phyloP scores from a whole-genome alignment of 2,797 vertebrate species.

The Orientallactaga sibirica region DNA sequence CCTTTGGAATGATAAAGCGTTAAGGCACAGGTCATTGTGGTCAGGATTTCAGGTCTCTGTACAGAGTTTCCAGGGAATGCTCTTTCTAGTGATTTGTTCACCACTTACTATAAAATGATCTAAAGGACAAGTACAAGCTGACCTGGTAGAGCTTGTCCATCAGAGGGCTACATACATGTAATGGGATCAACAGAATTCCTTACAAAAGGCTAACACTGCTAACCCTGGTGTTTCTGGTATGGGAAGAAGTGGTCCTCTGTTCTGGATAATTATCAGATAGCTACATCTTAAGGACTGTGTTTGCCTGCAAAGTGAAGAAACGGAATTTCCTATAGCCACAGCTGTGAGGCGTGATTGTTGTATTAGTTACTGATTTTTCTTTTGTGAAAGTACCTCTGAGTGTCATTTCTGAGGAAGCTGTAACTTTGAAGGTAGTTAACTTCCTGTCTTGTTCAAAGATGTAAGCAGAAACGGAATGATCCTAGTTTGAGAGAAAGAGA shows the following conservation, averaged over 20 bases:
- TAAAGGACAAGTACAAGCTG: conserved; percentile 49
- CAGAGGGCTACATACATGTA: conserved; percentile 71
- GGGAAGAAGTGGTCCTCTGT: conserved; percentile 30
- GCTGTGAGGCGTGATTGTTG: too few relatives aligned
- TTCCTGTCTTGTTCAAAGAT: too few relatives aligned
- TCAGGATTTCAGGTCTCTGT: conserved; percentile 69
- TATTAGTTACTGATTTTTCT: too few relatives aligned
- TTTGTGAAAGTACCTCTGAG: too few relatives aligned
- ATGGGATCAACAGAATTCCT: conserved; percentile 65
- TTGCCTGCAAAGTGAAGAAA: too few relatives aligned
- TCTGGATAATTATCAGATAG: too few relatives aligned
- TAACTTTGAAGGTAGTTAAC: too few relatives aligned
- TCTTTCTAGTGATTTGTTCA: conserved; percentile 69
- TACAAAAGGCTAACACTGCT: conserved; percentile 60
- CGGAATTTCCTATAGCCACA: too few relatives aligned
- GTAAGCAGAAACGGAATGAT: too few relatives aligned
- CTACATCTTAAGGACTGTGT: too few relatives aligned
- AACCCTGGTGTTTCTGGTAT: conserved; percentile 32
- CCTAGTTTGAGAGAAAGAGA: too few relatives aligned
- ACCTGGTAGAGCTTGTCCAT: conserved; percentile 64
- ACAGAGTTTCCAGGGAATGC: conserved; percentile 82
- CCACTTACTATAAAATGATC: conserved; percentile 60
- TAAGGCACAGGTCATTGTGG: conserved; percentile 68
- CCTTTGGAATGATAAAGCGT: conserved; percentile 74
- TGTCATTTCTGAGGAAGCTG: too few relatives aligned